phyloP scores from a whole-genome alignment of 2,888 invertebrate genomes.

The Byasa hedistus region DNA sequence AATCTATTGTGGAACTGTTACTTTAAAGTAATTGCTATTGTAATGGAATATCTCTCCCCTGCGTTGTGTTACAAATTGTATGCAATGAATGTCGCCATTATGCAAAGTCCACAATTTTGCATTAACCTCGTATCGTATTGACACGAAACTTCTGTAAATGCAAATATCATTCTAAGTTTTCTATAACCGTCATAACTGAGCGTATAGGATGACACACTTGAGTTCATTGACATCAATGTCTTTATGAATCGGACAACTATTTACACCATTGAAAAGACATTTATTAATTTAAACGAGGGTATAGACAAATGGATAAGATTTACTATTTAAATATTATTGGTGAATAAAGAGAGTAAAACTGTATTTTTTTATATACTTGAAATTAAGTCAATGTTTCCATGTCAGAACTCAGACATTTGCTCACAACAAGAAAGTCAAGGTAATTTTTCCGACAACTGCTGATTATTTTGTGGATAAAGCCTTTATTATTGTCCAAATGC shows the following conservation, averaged over 20 bases:
- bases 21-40: neutral
- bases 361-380: too few relatives aligned
- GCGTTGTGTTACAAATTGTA: neutral
- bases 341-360: too few relatives aligned
- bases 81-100: conserved; percentile 1
- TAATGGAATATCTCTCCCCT: neutral
- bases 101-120: conserved; percentile 1
- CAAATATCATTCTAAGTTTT: neutral
- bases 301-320: too few relatives aligned
- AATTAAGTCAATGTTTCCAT: too few relatives aligned
- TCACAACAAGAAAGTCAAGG: too few relatives aligned
- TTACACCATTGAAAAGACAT: neutral
- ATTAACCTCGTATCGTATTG: conserved; percentile 8
- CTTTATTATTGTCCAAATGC: too few relatives aligned
- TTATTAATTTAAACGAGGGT: neutral
- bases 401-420: too few relatives aligned
- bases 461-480: too few relatives aligned
- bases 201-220: neutral
- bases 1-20: neutral
- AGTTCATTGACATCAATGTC: neutral
- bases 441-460: too few relatives aligned
- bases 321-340: too few relatives aligned
- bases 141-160: neutral
- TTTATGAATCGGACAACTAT: neutral
- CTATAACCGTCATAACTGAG: neutral